These are phyloP conservation scores for Stichopus chloronotus DNA, from an alignment of 35 echinoderm and acorn worm species.

Conservation along the genomic window DNA sequence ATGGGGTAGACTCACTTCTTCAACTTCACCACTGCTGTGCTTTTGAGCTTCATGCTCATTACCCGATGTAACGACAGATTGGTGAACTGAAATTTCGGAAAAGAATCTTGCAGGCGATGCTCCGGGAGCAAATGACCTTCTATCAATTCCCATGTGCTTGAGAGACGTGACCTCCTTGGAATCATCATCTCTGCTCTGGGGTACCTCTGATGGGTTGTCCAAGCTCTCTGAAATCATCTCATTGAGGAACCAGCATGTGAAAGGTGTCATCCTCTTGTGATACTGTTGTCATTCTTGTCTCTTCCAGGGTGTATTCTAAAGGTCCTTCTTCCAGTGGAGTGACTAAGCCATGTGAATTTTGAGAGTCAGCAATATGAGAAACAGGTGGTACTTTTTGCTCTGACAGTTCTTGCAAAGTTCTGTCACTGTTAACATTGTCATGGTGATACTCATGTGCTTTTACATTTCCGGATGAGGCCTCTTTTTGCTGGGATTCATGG, in stretches of 20 bases:
- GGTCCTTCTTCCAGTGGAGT: conserved; percentile 16
- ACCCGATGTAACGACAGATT: too few relatives aligned
- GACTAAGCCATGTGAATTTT: too few relatives aligned
- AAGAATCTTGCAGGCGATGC: conserved; percentile 12
- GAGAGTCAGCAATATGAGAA: too few relatives aligned
- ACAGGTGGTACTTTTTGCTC: background rate
- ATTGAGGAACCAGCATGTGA: background rate
- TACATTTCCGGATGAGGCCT: background rate
- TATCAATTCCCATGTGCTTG: background rate
- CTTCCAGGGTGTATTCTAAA: conserved; percentile 9
- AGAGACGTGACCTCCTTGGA: background rate
- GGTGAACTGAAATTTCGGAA: background rate
- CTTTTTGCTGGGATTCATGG: background rate
- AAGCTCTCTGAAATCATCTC: background rate
- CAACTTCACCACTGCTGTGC: background rate
- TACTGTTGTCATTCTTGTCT: too few relatives aligned
- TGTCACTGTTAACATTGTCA: background rate
- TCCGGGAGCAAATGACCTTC: background rate
- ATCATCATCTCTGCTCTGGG: background rate
- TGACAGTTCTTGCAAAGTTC: background rate
- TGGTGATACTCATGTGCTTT: background rate
- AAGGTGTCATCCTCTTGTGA: background rate
- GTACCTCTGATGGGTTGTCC: background rate
- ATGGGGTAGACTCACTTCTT: background rate
- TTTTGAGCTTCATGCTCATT: background rate